phyloP scores from a whole-genome alignment of 2,888 invertebrate genomes.

The Octodonta nipae region DNA sequence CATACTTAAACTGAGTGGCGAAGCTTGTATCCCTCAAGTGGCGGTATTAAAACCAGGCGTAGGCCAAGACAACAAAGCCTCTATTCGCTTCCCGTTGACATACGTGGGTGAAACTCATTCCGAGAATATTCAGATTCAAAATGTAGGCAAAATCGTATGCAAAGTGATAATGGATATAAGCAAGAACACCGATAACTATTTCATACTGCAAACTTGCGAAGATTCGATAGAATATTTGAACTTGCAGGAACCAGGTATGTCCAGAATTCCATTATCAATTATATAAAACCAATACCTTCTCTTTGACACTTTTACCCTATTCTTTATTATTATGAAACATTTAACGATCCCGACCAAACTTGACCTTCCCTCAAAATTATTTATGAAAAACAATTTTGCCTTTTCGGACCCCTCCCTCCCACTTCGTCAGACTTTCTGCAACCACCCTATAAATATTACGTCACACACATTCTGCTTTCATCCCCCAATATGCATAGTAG shows the following conservation, averaged over 20 bases:
- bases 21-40: neutral
- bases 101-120: neutral
- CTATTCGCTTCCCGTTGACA: neutral
- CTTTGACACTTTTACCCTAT: no score
- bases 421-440: no score
- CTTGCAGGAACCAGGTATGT: neutral
- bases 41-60: neutral
- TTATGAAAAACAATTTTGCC: no score
- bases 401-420: no score
- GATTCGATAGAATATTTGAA: neutral
- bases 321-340: no score
- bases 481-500: no score
- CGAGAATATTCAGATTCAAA: neutral
- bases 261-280: no score
- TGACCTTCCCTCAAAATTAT: no score
- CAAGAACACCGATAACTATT: neutral
- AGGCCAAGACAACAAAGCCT: neutral
- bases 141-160: neutral
- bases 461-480: no score
- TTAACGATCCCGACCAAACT: no score
- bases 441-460: no score
- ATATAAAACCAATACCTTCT: no score
- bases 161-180: slow-evolving; percentile 1
- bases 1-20: neutral
- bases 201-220: neutral